phyloP scores from a whole-genome alignment of 2,113 vertebrate genomes.

The Galbula dea region DNA sequence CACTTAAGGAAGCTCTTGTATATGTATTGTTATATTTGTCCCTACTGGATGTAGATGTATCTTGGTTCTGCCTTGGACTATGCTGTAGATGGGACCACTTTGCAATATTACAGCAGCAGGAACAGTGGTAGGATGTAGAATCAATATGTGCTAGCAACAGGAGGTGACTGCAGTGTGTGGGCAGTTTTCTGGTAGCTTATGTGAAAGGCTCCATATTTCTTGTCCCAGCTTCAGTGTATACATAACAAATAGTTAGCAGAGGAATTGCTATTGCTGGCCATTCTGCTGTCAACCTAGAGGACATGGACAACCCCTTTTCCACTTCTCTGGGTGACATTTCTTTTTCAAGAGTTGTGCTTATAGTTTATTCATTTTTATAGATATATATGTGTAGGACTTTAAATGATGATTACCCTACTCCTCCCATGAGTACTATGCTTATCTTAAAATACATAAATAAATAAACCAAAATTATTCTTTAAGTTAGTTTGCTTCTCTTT shows the following conservation, averaged over 20 bases:
- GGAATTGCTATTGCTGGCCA: neutral
- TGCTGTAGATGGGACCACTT: neutral
- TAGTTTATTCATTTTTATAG: neutral
- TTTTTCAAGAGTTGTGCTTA: neutral
- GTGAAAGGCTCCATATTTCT: neutral
- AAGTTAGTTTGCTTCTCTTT: neutral
- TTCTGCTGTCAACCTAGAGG: neutral
- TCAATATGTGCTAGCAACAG: neutral
- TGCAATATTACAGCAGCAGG: neutral
- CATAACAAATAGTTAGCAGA: neutral
- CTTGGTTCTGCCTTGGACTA: neutral
- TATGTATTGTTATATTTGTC: neutral
- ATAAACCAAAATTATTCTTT: neutral
- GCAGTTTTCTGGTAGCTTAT: neutral
- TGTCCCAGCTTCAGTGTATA: neutral
- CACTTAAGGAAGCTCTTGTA: neutral
- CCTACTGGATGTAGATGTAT: neutral
- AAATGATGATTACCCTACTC: neutral
- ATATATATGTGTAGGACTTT: neutral
- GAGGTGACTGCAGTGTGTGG: rapidly evolving
- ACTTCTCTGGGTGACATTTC: neutral
- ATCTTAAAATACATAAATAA: neutral
- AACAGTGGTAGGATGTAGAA: neutral
- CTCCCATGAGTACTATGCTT: neutral
- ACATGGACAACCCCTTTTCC: neutral